Percentiles rank a stretch among this genome's conserved stretches.
These are phyloP conservation scores for Caenorhabditis briggsae DNA, from an alignment of 1,140 invertebrate species.

Conservation along the genomic window DNA sequence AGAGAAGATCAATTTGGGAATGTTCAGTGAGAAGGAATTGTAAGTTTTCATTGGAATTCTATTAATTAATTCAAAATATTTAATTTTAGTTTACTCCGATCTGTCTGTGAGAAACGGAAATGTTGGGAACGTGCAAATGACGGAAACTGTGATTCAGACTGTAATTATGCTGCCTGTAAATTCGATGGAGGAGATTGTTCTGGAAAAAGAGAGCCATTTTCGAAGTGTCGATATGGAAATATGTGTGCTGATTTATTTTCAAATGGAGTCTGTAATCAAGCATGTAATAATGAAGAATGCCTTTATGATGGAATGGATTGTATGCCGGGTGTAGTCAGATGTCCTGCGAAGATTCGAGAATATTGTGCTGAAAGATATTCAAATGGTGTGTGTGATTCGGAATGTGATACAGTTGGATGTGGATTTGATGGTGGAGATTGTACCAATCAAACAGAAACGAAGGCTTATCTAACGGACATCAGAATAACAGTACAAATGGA, in stretches of 20 bases:
- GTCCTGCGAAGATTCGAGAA: slow-evolving; percentile 61
- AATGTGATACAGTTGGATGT: slow-evolving; percentile 70
- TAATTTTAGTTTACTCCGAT: neutral
- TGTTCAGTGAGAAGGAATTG: slow-evolving; percentile 67
- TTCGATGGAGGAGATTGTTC: slow-evolving; percentile 97
- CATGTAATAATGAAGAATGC: slow-evolving; percentile 91
- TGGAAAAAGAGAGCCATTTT: slow-evolving; percentile 89
- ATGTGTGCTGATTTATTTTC: slow-evolving; percentile 90
- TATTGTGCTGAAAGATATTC: slow-evolving; percentile 66
- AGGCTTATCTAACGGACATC: neutral
- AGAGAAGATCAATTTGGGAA: slow-evolving; percentile 67
- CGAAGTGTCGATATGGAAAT: slow-evolving; percentile 88
- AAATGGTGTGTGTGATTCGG: slow-evolving; percentile 70
- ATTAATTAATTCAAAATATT: neutral
- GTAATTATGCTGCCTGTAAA: slow-evolving; percentile 91
- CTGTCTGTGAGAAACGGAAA: slow-evolving; percentile 13
- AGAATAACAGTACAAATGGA: slow-evolving; percentile 43
- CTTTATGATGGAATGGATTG: slow-evolving; percentile 94
- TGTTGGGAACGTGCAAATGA: slow-evolving; percentile 66
- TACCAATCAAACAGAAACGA: slow-evolving; percentile 14
- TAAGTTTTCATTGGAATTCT: slow-evolving; percentile 23
- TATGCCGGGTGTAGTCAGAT: slow-evolving; percentile 59
- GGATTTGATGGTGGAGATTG: slow-evolving; percentile 71
- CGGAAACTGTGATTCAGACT: slow-evolving; percentile 79
- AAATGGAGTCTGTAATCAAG: slow-evolving; percentile 86